Percentiles rank a stretch among this genome's conserved stretches.
Conservation (phyloP, 2,888 invertebrate genomes). For the Dolichopus griseipennis region DNA sequence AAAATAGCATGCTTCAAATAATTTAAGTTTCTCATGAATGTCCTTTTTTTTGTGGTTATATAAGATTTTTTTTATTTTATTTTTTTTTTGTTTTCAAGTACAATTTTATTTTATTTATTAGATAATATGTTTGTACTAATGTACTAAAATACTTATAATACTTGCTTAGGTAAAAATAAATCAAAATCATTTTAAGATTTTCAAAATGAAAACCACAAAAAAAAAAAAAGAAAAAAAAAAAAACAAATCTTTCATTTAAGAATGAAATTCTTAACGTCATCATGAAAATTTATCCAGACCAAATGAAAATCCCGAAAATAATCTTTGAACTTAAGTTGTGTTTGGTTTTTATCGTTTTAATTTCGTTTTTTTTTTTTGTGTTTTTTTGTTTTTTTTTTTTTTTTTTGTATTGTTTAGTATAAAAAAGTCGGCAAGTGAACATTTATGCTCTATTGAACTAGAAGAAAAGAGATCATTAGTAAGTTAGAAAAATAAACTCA, state of each 20-base stretch:
- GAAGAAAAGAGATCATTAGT: background rate
- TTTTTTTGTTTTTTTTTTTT: background rate
- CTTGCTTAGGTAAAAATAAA: too few species aligned
- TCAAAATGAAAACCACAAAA: too few species aligned
- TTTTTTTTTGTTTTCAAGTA: too few species aligned
- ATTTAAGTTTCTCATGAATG: too few species aligned
- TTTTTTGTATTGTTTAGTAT: background rate
- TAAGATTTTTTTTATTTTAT: too few species aligned
- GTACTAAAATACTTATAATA: too few species aligned
- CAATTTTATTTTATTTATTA: too few species aligned
- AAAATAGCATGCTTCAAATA: background rate
- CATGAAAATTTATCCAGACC: background rate
- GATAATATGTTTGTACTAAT: too few species aligned
- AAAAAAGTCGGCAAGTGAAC: conserved; percentile 1
- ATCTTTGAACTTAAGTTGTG: background rate
- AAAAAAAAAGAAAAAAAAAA: background rate
- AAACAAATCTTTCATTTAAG: background rate
- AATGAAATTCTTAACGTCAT: background rate
- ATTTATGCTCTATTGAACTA: conserved; percentile 1
- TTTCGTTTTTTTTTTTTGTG: background rate
- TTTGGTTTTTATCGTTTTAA: background rate
- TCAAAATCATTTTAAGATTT: too few species aligned
- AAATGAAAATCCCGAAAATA: background rate
- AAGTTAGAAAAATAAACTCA: background rate
- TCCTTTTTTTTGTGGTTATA: too few species aligned